These are phyloP conservation scores for Caenorhabditis sulstoni DNA, from an alignment of 2,888 invertebrate genomes.

Conservation along the genomic window DNA sequence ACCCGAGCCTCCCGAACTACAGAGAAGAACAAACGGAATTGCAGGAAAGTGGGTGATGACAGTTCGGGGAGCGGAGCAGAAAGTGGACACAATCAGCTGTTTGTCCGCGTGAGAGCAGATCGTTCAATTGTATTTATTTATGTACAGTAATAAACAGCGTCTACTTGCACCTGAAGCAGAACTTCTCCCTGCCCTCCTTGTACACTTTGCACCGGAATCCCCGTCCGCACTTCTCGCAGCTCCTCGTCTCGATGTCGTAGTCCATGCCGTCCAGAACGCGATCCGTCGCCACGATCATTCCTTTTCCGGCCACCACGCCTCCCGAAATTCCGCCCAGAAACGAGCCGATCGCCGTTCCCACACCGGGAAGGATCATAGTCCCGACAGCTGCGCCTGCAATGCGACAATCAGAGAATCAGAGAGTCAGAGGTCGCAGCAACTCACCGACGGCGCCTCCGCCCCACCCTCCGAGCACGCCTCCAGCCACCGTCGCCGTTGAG, in stretches of 20 bases:
- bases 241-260: constrained; percentile 48
- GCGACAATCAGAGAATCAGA: neutral
- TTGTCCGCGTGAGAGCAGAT: constrained; percentile 4
- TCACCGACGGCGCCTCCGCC: constrained; percentile 34
- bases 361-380: constrained; percentile 28
- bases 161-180: constrained; percentile 36
- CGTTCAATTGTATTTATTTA: constrained; percentile 2
- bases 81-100: constrained; percentile 28
- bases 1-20: neutral
- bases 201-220: constrained; percentile 41
- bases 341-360: constrained; percentile 42
- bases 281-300: constrained; percentile 25
- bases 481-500: constrained; percentile 44
- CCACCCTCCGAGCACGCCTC: constrained; percentile 40
- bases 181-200: constrained; percentile 32
- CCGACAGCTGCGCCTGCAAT: constrained; percentile 39
- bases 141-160: neutral
- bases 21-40: neutral
- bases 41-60: constrained; percentile 26
- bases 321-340: constrained; percentile 32
- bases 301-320: constrained; percentile 29
- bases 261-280: constrained; percentile 34
- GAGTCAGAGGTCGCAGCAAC: neutral
- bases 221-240: constrained; percentile 44
- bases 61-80: constrained; percentile 4